A percentile compares a stretch with the other conserved stretches of the same genome.
phyloP scores from a whole-genome alignment of 2,888 invertebrate genomes.

The Caenorhabditis sinica region DNA sequence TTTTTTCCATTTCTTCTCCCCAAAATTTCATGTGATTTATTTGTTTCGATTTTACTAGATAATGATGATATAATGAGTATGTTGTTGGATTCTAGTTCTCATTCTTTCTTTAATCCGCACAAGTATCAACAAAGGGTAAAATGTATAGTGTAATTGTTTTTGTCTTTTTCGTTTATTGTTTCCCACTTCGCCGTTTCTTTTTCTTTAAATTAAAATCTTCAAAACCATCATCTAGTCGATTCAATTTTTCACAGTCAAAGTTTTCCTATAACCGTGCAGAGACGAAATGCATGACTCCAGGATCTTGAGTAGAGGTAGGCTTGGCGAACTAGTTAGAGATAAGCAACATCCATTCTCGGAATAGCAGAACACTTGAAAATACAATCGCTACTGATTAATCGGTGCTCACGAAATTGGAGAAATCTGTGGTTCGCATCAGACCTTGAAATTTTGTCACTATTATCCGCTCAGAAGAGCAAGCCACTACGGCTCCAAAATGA shows the following conservation, averaged over 20 bases:
- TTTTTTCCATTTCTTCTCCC: not conserved
- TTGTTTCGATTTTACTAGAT: slow-evolving; percentile 16
- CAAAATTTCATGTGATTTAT: slow-evolving; percentile 42
- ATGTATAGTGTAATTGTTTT: slow-evolving; percentile 51
- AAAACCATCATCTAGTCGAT: not conserved
- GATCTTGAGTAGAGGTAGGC: no score
- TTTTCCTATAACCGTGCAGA: no score
- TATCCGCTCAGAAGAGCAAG: slow-evolving; percentile 70
- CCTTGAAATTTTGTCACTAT: no score
- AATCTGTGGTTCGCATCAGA: no score
- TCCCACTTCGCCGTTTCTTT: not conserved
- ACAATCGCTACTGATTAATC: no score
- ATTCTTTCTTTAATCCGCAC: slow-evolving; percentile 30
- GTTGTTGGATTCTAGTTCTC: slow-evolving; percentile 33
- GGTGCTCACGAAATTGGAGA: no score
- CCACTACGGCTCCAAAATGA: slow-evolving; percentile 68
- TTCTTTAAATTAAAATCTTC: slow-evolving; percentile 9
- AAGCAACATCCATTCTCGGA: no score
- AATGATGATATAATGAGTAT: slow-evolving; percentile 26
- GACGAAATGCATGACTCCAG: no score
- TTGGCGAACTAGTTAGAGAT: no score
- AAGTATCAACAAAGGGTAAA: slow-evolving; percentile 53
- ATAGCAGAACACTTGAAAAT: no score
- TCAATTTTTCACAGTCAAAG: no score
- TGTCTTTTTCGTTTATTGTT: slow-evolving; percentile 12